Base-by-base conservation (phyloP, 2,888 invertebrate genomes). In the Ecliptopera silaceata region DNA sequence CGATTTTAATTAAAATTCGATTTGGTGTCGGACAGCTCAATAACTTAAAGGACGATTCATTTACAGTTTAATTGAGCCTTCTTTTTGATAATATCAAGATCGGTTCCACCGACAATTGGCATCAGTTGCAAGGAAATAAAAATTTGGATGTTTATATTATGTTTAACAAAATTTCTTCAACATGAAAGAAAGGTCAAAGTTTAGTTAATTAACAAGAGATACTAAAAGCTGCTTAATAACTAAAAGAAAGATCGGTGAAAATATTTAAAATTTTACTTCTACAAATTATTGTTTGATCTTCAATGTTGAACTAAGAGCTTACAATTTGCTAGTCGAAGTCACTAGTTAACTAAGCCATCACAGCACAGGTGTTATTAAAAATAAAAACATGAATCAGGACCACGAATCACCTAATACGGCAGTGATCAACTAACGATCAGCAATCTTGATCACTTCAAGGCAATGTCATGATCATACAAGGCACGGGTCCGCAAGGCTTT, bases 401-500 rank as follows among this genome's bases (percentile, higher is more conserved):
- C 56, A 56, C 48, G 53, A 61, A 63, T 58, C 42, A 15, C 64
- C 63, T 52, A 63, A 61, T 61, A 63, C 43, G 64, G 66, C 61
- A 43, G 59, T 29, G 63, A 65, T 61, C 64, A 53, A 50, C 55
- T 44, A 63, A 56, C 61, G 39, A 56, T 52, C 49, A 38, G 32
- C 59, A 57, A 62, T 59, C 59, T 61, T 61, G 61, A 56, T 59
- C 48, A 31, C 34, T 48, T 39, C 66, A 66, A 64, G 66, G 66
- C 66, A 64, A 66, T 63, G 61, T 54, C 66, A 61, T 43, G 57
- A 12, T 54, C 64, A 41, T 57, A 62, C 59, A 66, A 56, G 64
- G 66, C 61, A 46, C 59, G 56, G 42, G 46, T 49, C 18, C 32
- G 43, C 63, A 61, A 63, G 63, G 64, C 49, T 63, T 55, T 56